Conservation (phyloP, 2,797 vertebrate species). For the Trichosurus vulpecula region DNA sequence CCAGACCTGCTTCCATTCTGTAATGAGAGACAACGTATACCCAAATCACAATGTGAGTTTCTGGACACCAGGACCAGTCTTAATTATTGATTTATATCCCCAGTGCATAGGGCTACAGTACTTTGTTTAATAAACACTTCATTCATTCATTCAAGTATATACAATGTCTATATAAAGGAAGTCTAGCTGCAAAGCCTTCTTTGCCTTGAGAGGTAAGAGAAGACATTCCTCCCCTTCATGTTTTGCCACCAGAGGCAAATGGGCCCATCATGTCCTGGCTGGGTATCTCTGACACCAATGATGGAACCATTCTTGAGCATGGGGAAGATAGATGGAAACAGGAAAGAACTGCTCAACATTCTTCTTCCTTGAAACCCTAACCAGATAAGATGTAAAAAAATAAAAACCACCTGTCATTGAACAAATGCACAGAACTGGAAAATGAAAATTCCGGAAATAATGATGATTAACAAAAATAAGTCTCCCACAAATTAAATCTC, state of each 20-base stretch:
- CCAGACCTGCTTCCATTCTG: neutral
- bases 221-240: neutral
- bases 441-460: neutral
- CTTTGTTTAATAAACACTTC: neutral
- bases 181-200: neutral
- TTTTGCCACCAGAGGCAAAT: too few relatives aligned
- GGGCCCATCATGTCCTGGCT: neutral
- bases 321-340: neutral
- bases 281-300: neutral
- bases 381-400: neutral
- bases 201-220: neutral
- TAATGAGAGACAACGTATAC: neutral
- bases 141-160: neutral
- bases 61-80: neutral
- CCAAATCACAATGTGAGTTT: neutral
- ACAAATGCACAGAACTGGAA: neutral
- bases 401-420: neutral
- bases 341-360: neutral
- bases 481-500: constrained; percentile 36
- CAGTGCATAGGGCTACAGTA: neutral
- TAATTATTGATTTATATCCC: neutral
- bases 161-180: neutral
- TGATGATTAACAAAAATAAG: neutral
- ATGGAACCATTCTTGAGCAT: neutral
- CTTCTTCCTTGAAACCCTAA: neutral